phyloP scores from a whole-genome alignment of 2,113 vertebrate genomes.

The Nansenia antarctica region DNA sequence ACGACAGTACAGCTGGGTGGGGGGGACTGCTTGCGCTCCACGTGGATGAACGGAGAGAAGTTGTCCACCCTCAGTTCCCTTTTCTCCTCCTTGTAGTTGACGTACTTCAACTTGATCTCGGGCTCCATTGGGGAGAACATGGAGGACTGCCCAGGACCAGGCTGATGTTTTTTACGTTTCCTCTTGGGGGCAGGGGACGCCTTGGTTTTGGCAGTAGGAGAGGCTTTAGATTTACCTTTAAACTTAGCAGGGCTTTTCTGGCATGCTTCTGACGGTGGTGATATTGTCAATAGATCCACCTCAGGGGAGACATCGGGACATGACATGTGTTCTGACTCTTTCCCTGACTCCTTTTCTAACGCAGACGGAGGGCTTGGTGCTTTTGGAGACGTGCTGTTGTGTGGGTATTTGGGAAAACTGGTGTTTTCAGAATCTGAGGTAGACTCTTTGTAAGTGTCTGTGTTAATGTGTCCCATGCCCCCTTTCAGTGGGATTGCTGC shows the following conservation, averaged over 20 bases:
- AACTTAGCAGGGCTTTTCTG: constrained; percentile 55
- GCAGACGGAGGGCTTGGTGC: constrained; percentile 12
- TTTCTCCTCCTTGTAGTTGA: constrained; percentile 72
- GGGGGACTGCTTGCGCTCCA: constrained; percentile 48
- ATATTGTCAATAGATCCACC: background rate
- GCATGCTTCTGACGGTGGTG: constrained; percentile 40
- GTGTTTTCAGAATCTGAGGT: constrained; percentile 63
- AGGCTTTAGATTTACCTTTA: constrained; percentile 11
- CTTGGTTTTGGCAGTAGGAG: constrained; percentile 54
- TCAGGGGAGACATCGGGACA: constrained; percentile 15
- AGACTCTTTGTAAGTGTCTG: constrained; percentile 57
- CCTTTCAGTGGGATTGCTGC: constrained; percentile 21
- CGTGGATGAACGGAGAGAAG: constrained; percentile 71
- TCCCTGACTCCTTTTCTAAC: background rate
- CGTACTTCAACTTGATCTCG: constrained; percentile 74
- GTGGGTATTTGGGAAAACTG: constrained; percentile 37
- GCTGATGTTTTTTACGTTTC: constrained; percentile 54
- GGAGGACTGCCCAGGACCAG: constrained; percentile 29
- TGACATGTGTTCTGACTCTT: constrained; percentile 14
- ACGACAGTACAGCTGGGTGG: constrained; percentile 64
- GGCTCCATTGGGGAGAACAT: constrained; percentile 77
- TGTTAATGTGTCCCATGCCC: constrained; percentile 30
- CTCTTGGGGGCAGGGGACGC: constrained; percentile 43
- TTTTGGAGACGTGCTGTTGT: constrained; percentile 38
- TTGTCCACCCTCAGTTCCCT: constrained; percentile 53